These are phyloP conservation scores for Mastomys coucha DNA, from an alignment of 2,113 vertebrate species.

Conservation along the genomic window DNA sequence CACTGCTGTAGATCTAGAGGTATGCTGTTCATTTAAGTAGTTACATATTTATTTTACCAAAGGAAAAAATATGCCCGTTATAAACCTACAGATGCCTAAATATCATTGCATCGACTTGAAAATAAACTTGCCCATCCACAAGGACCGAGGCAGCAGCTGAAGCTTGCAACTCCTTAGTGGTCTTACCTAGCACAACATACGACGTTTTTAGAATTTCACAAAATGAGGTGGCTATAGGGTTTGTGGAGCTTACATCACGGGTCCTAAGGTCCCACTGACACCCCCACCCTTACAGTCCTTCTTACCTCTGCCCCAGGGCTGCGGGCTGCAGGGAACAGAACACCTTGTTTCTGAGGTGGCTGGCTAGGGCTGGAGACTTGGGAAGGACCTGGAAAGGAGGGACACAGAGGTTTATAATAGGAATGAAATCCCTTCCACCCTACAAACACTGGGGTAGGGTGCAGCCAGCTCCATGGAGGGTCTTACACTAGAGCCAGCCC, in stretches of 20 bases:
- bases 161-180: not conserved
- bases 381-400: constrained; percentile 73
- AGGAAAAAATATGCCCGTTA: not conserved
- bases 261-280: not conserved
- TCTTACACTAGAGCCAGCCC: not conserved
- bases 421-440: no score
- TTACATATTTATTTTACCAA: not conserved
- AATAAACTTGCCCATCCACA: not conserved
- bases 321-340: constrained; percentile 69
- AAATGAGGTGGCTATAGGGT: not conserved
- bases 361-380: constrained; percentile 61
- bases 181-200: not conserved
- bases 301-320: constrained; percentile 86
- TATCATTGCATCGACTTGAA: not conserved
- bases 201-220: not conserved
- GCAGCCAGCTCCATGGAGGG: not conserved
- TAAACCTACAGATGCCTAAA: not conserved
- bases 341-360: constrained; percentile 61
- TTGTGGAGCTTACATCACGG: not conserved
- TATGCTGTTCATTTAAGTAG: not conserved
- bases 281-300: not conserved
- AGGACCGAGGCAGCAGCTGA: not conserved
- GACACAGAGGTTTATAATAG: not conserved
- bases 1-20: not conserved
- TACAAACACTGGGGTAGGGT: rapidly evolving